Percentiles rank a stretch among this genome's conserved stretches.
phyloP scores from a whole-genome alignment of 2,113 vertebrate genomes.

The Chaetodon trifascialis region DNA sequence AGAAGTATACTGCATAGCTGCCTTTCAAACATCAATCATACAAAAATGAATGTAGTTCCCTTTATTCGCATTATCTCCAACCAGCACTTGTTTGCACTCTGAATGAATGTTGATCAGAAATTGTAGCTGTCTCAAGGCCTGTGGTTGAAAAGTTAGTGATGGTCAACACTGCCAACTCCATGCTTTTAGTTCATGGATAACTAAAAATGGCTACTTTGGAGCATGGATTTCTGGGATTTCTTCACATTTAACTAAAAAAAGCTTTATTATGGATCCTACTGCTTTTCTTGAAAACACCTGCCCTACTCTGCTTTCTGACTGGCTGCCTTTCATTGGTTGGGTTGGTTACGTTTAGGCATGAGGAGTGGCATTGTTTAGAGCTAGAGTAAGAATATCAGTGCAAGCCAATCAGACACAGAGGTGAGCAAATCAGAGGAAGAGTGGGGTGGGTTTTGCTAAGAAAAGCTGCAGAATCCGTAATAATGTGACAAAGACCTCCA shows the following conservation, averaged over 20 bases:
- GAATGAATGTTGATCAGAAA: not conserved
- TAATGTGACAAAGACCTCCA: not conserved
- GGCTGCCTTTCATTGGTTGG: too few species aligned
- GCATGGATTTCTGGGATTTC: not conserved
- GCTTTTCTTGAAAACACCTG: too few species aligned
- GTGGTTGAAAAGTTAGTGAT: not conserved
- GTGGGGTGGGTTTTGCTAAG: too few species aligned
- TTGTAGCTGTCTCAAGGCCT: not conserved
- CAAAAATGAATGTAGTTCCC: not conserved
- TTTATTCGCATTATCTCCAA: not conserved
- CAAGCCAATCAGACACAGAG: too few species aligned
- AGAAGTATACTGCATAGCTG: constrained; percentile 1
- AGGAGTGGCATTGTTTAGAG: too few species aligned
- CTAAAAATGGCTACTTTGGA: not conserved
- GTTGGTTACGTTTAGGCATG: too few species aligned
- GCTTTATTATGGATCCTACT: too few species aligned
- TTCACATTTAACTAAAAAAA: not conserved
- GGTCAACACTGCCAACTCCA: not conserved
- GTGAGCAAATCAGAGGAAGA: too few species aligned
- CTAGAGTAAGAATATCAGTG: too few species aligned
- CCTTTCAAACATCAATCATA: not conserved
- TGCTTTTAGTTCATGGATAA: not conserved
- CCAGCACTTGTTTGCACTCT: not conserved
- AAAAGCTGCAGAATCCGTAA: too few species aligned
- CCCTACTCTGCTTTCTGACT: too few species aligned